These are phyloP conservation scores for Lasioglossum albipes DNA, from an alignment of 1,140 invertebrate species.

Conservation along the genomic window DNA sequence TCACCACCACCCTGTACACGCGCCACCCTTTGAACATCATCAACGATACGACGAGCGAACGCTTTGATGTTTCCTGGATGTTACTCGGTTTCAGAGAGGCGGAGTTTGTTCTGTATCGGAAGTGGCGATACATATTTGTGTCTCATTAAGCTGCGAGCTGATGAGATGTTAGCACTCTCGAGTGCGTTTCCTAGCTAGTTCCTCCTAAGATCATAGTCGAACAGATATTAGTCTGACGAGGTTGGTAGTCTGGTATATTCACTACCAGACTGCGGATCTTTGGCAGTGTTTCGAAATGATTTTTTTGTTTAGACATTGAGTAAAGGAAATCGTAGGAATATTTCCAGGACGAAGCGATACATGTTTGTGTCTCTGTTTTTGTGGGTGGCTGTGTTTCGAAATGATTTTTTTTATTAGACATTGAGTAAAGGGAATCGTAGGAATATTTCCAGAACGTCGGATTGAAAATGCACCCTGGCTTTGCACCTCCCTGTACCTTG, in stretches of 20 bases:
- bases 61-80: neutral
- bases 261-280: no score
- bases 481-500: conserved; percentile 59
- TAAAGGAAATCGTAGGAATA: no score
- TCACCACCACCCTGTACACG: neutral
- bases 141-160: neutral
- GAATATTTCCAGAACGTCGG: conserved; percentile 25
- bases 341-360: no score
- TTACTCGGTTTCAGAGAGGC: neutral
- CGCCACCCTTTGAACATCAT: neutral
- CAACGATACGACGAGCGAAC: no score
- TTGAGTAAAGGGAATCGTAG: conserved; percentile 6
- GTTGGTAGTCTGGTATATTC: no score
- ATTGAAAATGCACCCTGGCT: conserved; percentile 29
- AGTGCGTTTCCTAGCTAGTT: no score
- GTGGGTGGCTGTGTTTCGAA: neutral
- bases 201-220: no score
- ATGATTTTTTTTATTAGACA: neutral
- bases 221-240: no score
- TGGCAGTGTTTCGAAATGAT: no score
- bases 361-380: no score
- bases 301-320: no score
- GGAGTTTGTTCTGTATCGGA: conserved; percentile 5
- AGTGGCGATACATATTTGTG: neutral
- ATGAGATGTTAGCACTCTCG: neutral